Evolutionary conservation across 2,888 invertebrate species (phyloP), one percentile per base, ranked within the genome.

Genomic region (Sinelater perroti): DNA sequence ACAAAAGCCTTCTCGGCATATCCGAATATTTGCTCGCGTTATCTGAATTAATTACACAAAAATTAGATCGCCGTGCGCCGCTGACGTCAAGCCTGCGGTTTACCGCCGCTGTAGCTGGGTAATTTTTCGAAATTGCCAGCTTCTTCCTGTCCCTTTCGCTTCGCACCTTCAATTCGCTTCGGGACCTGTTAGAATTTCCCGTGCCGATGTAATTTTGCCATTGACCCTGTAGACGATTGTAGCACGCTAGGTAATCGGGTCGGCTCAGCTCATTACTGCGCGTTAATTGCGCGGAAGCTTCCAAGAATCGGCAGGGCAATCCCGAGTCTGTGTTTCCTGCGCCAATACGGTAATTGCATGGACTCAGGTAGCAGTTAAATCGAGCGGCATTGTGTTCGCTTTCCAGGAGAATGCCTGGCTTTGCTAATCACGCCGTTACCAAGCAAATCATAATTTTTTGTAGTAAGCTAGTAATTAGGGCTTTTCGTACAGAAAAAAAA

Each of bases 151-250:
- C 5, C 28, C 28, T 24, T n/a, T n/a, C n/a, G 6, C n/a, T 26
- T 26, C 28, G 28, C 10, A 10, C 10, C 10, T 26, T 26, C 8
- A 26, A 26, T 26, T 26, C 8, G 2, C 10, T 26, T 26, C 10
- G 3, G 28, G 28, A 8, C 10, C 10, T 3, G 26, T 2, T 4
- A n/a, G 10, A 26, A n/a, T 26, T 26, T 26, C 26, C 10, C 2
- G 35, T 16, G 36, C 18, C 45, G 49, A 31, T 46, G 59, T 59
- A 50, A 33, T 44, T 54, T 45, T 54, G 31, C 33, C 54, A 54
- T 54, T 54, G 59, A 59, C 59, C 59, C 54, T 44, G 40, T 30
- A 28, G 35, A 35, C 7, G 14, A 28, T 18, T 47, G 21, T 13
- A 33, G 11, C 20, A 11, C 16, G 21, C 33, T 33, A 20, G 20